phyloP scores from a whole-genome alignment of 2,888 invertebrate genomes.

The Coelopa pilipes region DNA sequence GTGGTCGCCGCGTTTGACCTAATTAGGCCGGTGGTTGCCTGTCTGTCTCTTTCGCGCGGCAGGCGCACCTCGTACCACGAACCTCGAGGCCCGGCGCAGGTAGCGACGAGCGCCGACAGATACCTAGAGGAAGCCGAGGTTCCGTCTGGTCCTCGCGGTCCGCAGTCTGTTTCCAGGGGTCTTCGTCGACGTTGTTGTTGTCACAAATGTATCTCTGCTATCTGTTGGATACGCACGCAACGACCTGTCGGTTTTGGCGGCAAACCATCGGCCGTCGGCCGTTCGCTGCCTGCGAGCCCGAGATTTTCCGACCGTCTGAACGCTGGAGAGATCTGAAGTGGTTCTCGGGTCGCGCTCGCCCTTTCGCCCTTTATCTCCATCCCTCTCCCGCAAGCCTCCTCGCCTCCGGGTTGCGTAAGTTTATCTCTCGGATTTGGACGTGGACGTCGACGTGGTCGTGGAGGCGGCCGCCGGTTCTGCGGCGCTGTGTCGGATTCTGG shows the following conservation, averaged over 20 bases:
- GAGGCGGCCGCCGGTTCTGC: no score
- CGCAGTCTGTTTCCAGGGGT: no score
- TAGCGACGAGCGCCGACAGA: no score
- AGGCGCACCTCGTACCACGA: no score
- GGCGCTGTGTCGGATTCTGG: constrained; percentile 7
- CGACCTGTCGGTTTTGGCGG: constrained; percentile 32
- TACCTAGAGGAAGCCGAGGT: no score
- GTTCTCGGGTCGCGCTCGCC: background rate
- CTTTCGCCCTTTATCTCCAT: background rate
- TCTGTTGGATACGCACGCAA: background rate
- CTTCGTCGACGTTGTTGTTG: no score
- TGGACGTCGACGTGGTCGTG: no score
- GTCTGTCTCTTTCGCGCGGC: no score
- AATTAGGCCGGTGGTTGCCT: no score
- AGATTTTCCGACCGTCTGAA: no score
- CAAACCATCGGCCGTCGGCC: constrained; percentile 8
- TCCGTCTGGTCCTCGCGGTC: no score
- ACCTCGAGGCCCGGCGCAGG: no score
- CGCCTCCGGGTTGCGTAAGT: constrained; percentile 37
- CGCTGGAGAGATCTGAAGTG: background rate
- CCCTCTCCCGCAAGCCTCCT: background rate
- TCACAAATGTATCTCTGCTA: background rate
- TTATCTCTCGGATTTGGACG: constrained; percentile 28
- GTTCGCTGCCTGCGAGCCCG: background rate
- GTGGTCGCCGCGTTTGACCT: background rate